Percentiles rank a stretch among this genome's conserved stretches.
These are phyloP conservation scores for Cantharis nigra DNA, from an alignment of 2,888 invertebrate genomes.

Conservation along the genomic window DNA sequence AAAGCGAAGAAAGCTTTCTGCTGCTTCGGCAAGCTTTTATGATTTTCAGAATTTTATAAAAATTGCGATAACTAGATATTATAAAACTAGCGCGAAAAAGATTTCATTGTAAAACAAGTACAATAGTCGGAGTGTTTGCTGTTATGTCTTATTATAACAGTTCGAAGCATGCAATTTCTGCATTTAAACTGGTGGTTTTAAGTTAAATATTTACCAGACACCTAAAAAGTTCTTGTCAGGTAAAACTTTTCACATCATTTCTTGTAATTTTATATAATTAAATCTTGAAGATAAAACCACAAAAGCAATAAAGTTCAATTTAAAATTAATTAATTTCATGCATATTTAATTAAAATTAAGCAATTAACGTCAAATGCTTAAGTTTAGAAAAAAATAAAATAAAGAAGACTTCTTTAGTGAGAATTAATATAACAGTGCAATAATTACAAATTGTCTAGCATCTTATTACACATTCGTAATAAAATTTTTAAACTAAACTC, in stretches of 20 bases:
- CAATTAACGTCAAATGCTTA: not conserved
- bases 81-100: no score
- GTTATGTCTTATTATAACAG: not conserved
- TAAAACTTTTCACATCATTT: not conserved
- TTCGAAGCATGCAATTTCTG: not conserved
- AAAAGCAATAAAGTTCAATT: not conserved
- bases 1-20: not conserved
- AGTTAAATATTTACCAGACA: not conserved
- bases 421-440: not conserved
- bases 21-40: not conserved
- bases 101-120: no score
- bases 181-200: not conserved
- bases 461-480: not conserved
- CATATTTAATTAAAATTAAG: not conserved
- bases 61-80: not conserved
- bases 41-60: not conserved
- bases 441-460: not conserved
- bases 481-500: not conserved
- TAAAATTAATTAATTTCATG: not conserved
- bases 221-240: not conserved
- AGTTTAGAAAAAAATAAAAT: not conserved
- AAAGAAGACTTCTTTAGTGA: not conserved
- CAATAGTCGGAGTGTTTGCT: no score
- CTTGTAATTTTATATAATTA: not conserved
- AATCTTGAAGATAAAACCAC: not conserved